Percentiles rank a stretch among this genome's conserved stretches.
Evolutionary conservation across 35 echinoderm and acorn worm genomes (phyloP).

Genomic region (Ophioderma brevispina): DNA sequence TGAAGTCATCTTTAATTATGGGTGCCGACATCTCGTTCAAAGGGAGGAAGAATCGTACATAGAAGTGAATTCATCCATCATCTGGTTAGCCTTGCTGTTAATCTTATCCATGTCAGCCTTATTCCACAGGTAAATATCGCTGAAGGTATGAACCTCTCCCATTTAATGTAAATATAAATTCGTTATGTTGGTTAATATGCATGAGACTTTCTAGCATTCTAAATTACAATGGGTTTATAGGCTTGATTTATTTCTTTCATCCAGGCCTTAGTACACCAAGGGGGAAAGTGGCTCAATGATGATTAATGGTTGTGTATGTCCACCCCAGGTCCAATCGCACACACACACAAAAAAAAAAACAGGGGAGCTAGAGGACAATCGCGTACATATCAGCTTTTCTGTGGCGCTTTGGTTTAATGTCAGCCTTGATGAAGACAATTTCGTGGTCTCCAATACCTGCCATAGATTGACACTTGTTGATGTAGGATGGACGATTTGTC

Average conservation of each 20-base stretch:
- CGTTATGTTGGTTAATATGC: no score
- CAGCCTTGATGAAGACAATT: constrained; percentile 19
- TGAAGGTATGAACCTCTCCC: no score
- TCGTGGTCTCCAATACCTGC: constrained; percentile 50
- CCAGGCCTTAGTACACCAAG: no score
- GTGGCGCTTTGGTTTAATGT: constrained; percentile 35
- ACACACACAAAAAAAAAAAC: no score
- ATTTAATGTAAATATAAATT: no score
- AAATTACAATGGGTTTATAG: no score
- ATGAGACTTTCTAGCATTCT: no score
- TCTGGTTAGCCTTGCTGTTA: neutral
- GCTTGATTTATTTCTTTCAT: no score
- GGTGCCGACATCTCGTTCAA: constrained; percentile 2
- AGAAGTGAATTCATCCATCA: neutral
- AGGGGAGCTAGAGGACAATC: no score
- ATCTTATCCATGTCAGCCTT: constrained; percentile 40
- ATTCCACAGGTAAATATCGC: constrained; percentile 34
- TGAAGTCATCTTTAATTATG: constrained; percentile 26
- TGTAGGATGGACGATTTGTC: constrained; percentile 22
- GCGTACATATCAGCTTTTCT: constrained; percentile 44
- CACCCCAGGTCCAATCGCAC: no score
- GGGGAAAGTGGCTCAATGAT: no score
- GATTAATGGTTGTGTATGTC: no score
- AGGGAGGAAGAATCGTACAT: neutral
- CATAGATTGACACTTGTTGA: constrained; percentile 36